phyloP scores from a whole-genome alignment of 2,888 invertebrate species.

The Crossocerus cetratus region DNA sequence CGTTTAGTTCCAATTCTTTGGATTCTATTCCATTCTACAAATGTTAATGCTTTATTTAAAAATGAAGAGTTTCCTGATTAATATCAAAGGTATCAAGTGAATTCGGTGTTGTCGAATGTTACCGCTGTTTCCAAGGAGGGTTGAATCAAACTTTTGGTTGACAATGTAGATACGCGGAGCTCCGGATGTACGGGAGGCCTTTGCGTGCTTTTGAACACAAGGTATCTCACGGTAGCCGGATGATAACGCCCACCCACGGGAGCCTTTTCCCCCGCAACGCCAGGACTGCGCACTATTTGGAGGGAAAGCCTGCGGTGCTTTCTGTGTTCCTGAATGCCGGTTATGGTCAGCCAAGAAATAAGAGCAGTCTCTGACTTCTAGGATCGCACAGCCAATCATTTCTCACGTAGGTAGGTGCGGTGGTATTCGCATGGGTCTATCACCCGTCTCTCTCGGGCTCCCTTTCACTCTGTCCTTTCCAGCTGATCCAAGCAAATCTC shows the following conservation, averaged over 20 bases:
- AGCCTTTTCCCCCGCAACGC: conserved; percentile 59
- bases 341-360: conserved; percentile 16
- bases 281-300: conserved; percentile 28
- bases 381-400: conserved; percentile 16
- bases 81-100: too few relatives aligned
- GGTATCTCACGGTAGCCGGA: conserved; percentile 59
- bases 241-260: conserved; percentile 67
- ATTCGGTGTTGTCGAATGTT: too few relatives aligned
- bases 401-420: conserved; percentile 10
- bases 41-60: too few relatives aligned
- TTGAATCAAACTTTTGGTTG: not conserved
- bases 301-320: not conserved
- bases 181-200: conserved; percentile 44
- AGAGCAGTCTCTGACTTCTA: conserved; percentile 1
- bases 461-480: not conserved
- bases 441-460: not conserved
- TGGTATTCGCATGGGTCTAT: not conserved
- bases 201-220: conserved; percentile 40
- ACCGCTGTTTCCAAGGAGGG: too few relatives aligned
- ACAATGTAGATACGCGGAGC: conserved; percentile 42
- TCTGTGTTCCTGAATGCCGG: not conserved
- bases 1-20: too few relatives aligned
- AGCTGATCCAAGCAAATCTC: not conserved
- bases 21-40: too few relatives aligned
- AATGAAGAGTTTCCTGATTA: too few relatives aligned